Conservation (phyloP, 2,888 invertebrate species). For the Chalcis sispes region DNA sequence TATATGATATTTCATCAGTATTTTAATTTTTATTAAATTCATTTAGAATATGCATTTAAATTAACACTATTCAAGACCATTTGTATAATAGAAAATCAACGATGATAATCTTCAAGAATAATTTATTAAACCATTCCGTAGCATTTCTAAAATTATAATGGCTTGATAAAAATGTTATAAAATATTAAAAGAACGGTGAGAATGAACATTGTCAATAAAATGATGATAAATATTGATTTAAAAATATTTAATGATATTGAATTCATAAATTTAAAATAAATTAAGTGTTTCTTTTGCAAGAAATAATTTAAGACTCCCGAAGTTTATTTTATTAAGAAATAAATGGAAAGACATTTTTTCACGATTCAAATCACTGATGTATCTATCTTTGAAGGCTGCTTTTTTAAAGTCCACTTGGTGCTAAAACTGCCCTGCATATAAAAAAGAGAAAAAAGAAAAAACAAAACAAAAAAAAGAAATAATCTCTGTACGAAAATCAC, state of each 20-base stretch:
- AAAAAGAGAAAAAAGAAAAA: conserved; percentile 20
- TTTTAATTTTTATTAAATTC: conserved; percentile 29
- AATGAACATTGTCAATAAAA: too few species aligned
- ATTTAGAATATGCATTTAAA: conserved; percentile 12
- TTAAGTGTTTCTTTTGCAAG: conserved; percentile 14
- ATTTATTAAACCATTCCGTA: too few species aligned
- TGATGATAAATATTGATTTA: neutral
- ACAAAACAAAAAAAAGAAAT: conserved; percentile 11
- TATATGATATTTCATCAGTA: conserved; percentile 30
- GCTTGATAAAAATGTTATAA: too few species aligned
- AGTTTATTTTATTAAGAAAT: conserved; percentile 14
- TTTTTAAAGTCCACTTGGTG: conserved; percentile 51
- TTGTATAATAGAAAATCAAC: neutral
- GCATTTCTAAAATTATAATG: too few species aligned
- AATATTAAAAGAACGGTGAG: too few species aligned
- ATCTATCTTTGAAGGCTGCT: conserved; percentile 52
- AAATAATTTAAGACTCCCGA: conserved; percentile 33
- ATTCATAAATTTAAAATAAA: conserved; percentile 31
- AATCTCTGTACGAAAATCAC: too few species aligned
- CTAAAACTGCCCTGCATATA: conserved; percentile 49
- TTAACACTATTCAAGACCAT: neutral
- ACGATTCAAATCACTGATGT: conserved; percentile 35
- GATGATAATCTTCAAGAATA: too few species aligned
- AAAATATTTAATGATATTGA: conserved; percentile 20
- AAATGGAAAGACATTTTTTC: neutral